These are phyloP conservation scores for Strix uralensis DNA, from an alignment of 2,113 vertebrate species.

Conservation along the genomic window DNA sequence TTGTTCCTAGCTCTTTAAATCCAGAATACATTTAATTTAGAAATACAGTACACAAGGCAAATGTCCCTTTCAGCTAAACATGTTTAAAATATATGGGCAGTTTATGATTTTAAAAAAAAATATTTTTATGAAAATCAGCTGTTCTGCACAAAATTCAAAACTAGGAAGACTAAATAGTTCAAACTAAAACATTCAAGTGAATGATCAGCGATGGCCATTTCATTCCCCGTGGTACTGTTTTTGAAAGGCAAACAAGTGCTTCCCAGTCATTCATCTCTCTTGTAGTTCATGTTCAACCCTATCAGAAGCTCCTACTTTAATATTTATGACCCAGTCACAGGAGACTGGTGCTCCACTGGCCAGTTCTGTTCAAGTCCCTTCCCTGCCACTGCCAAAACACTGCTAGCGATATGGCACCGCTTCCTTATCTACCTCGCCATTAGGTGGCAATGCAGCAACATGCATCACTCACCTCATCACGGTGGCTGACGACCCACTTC, in stretches of 20 bases:
- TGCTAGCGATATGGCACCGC: accelerated
- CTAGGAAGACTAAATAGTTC: background rate
- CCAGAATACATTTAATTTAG: background rate
- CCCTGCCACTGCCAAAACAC: background rate
- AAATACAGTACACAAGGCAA: background rate
- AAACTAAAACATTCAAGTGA: background rate
- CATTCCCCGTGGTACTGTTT: background rate
- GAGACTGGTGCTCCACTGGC: background rate
- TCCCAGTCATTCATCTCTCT: background rate
- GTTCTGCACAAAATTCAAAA: background rate
- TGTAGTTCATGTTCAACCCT: background rate
- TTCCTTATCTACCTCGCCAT: background rate
- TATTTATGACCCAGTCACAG: background rate
- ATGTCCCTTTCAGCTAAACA: background rate
- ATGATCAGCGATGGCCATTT: background rate
- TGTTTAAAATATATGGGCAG: background rate
- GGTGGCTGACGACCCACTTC: accelerated
- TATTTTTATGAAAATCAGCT: background rate
- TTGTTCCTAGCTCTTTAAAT: background rate
- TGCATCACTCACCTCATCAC: background rate
- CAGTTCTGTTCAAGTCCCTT: background rate
- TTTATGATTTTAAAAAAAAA: background rate
- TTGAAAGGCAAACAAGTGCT: background rate
- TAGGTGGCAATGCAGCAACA: background rate
- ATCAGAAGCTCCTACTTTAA: background rate